Evolutionary conservation across 2,888 invertebrate species (phyloP).

Genomic region (Dione vanillae): DNA sequence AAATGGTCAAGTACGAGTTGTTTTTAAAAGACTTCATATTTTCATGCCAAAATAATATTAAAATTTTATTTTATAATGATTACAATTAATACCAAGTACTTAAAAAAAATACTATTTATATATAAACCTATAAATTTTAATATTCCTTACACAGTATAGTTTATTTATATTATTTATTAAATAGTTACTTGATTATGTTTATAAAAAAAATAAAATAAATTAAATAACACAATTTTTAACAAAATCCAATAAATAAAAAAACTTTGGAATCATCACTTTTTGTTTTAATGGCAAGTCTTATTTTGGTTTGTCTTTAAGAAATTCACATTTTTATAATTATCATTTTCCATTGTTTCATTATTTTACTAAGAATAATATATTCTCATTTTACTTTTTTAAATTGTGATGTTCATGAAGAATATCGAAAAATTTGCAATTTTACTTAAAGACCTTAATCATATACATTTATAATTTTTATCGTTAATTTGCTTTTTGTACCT

Average conservation of each 20-base stretch:
- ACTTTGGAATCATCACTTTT: constrained; percentile 75
- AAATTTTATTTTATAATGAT: background rate
- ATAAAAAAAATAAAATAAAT: constrained; percentile 27
- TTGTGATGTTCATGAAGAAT: constrained; percentile 9
- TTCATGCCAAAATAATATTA: background rate
- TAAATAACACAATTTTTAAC: constrained; percentile 45
- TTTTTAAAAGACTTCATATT: background rate
- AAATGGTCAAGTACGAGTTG: background rate
- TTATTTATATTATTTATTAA: background rate
- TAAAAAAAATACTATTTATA: background rate
- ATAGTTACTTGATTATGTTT: background rate
- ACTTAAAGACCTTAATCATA: background rate
- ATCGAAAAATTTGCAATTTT: background rate
- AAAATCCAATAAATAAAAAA: constrained; percentile 62
- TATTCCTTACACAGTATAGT: background rate
- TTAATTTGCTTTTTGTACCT: constrained; percentile 39
- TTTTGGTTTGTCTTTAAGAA: constrained; percentile 19
- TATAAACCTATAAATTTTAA: background rate
- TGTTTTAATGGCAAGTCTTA: constrained; percentile 68
- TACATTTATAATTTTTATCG: too few relatives aligned
- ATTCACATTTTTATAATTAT: background rate
- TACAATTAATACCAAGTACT: background rate
- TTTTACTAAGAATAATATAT: background rate
- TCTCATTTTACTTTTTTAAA: background rate
- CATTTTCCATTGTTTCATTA: background rate